A percentile compares a stretch with the other conserved stretches of the same genome.
Evolutionary conservation across 2,888 invertebrate species (phyloP).

Genomic region (Adineta ricciae): DNA sequence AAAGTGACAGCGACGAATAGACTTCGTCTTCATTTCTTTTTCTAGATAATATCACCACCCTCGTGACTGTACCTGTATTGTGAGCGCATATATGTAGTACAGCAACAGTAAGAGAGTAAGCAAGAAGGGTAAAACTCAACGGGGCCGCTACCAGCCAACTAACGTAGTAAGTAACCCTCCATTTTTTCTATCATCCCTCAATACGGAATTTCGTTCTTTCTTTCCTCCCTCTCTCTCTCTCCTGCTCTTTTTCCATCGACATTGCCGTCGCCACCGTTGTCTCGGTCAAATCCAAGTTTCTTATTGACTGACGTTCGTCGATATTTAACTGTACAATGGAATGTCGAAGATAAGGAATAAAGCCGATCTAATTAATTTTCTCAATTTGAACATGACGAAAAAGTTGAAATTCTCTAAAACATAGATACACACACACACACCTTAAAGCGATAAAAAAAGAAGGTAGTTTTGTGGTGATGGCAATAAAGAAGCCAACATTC

Average conservation of each 20-base stretch:
- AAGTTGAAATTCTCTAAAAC: background rate
- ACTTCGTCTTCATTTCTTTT: background rate
- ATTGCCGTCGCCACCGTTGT: background rate
- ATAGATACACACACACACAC: background rate
- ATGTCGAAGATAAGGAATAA: background rate
- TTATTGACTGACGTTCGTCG: background rate
- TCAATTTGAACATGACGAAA: background rate
- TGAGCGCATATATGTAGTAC: background rate
- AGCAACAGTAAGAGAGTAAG: background rate
- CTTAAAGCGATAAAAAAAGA: background rate
- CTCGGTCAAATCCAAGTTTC: background rate
- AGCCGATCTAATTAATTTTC: background rate
- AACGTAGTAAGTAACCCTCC: background rate
- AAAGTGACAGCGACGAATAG: background rate
- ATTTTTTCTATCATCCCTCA: constrained; percentile 6
- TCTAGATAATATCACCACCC: background rate
- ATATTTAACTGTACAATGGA: background rate
- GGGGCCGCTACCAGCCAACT: background rate
- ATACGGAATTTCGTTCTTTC: constrained; percentile 15
- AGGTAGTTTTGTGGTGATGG: background rate
- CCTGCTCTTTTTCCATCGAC: background rate
- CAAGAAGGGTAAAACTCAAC: background rate
- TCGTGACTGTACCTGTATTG: background rate
- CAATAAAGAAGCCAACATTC: constrained; percentile 15
- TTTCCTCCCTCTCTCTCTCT: background rate